Base-by-base conservation (phyloP, 2,888 invertebrate species). In the Folsomia manolachei region DNA sequence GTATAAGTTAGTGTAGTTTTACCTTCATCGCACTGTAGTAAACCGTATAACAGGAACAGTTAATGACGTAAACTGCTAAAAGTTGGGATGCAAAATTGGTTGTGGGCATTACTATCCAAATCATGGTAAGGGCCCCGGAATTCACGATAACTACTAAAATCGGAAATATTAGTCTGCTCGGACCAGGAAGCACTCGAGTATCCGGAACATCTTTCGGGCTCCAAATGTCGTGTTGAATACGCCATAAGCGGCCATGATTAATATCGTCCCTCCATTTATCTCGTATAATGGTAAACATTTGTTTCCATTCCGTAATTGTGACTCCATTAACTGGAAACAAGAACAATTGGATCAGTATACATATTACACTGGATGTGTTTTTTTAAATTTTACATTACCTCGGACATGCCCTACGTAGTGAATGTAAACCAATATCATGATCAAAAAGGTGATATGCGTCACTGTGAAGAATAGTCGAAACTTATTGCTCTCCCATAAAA, bases 11-110 rank as follows among this genome's bases (percentile, higher is more conserved):
- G 1, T 27, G 24, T 7, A 9, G 7, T 21, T 60, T 80, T 81
- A 86, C 86, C 85, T 87, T 87, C 85, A 87, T 86, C 56, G 85
- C 80, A 23, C 86, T 84, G 80, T 87, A 87, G 80, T 85, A 87
- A 1, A 83, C 75, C 14, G 84, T 83, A 80, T 87, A 87, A 39
- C 86, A 81, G 61, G 86, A 81, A 27, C 87, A 83, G 78, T 87
- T 87, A 27, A 84, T 83, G 56, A 87, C 86, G 80, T 87, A 85
- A 67, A 87, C 85, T 61, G 84, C 82, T 56, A 87, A 82, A 2
- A 87, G 82, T 80, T 84, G 86, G n/a, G 84, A 84, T 7, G 86
- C 85, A 82, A 87, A 87, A 81, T 86, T 86, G 56, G 72, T 82
- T 1, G 70, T 27, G 9, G 62, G 11, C 7, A 75, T 23, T 1